Base-by-base conservation (phyloP, 2,113 vertebrate genomes). In the Gallinago undulata region DNA sequence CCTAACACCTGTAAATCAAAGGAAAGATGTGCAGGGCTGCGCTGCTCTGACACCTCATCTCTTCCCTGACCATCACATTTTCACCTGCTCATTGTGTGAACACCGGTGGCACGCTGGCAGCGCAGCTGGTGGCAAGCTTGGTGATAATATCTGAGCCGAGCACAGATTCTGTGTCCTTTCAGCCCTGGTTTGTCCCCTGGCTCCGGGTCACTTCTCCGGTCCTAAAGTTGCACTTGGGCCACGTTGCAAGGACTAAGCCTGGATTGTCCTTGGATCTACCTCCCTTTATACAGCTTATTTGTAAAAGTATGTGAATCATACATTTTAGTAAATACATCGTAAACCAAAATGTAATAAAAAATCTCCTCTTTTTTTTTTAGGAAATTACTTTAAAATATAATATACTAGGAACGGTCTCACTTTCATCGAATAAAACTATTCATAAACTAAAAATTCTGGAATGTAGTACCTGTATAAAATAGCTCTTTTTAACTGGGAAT, bases 11-110 rank as follows among this genome's bases (percentile, higher is more conserved):
- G 70, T 74, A 91, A 96, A 94, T 96, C 91, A 94, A 84, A 92
- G 37, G 48, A 50, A 84, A 89, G 87, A 59, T 31, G 66, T 51
- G n/a, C 33, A 76, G 66, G 67, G 67, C 30, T 94, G 41, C 2
- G 3, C 59, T 76, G 67, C 66, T 84, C 53, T 95, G 87, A 87
- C 91, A 95, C 59, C 41, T 87, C 84, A 37, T 89, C 55, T 59
- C 50, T 62, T 89, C 43, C 50, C 64, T 73, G 55, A 39, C 77
- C 9, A 2, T n/a, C 91, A 83, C 74, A 89, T 96, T 95, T 85
- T 94, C 95, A 92, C 96, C 94, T 94, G 77, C 31, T 92, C 84
- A 47, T 87, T 78, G 89, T 89, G 92, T 87, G 95, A 96, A 87
- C 80, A 73, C 24, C 1, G 6, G 79, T 64, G 81, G 75, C 2